phyloP scores from a whole-genome alignment of 1,140 invertebrate genomes.

The Pachyrhynchus sulphureomaculatus region DNA sequence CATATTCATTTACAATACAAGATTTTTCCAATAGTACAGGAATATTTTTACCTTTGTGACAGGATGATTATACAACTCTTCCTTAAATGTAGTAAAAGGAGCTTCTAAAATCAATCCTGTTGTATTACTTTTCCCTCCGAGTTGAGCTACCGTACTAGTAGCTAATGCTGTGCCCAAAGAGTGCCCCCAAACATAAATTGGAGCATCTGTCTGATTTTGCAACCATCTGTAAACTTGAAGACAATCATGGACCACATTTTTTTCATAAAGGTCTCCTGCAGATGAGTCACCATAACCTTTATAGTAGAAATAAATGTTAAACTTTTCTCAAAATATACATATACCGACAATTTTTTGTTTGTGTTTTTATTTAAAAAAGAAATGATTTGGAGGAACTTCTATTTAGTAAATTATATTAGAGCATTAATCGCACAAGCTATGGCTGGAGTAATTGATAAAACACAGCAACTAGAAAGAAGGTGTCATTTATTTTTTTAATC shows the following conservation, averaged over 20 bases:
- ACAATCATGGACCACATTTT: conserved; percentile 42
- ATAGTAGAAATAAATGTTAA: conserved; percentile 2
- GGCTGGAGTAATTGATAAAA: no score
- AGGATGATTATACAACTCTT: conserved; percentile 44
- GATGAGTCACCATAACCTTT: conserved; percentile 47
- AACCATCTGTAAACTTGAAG: conserved; percentile 44
- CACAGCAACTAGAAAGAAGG: no score
- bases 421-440: no score
- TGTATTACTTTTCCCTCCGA: conserved; percentile 27
- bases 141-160: conserved; percentile 30
- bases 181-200: conserved; percentile 48
- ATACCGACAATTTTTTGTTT: no score
- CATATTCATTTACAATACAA: no score
- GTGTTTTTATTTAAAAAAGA: no score
- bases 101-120: conserved; percentile 45
- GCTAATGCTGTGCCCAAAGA: conserved; percentile 45
- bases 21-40: no score
- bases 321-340: no score
- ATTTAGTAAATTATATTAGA: no score
- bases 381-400: no score
- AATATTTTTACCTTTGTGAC: conserved; percentile 41
- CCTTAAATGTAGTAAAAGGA: conserved; percentile 44
- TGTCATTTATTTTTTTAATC: no score
- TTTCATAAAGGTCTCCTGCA: conserved; percentile 39
- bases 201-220: conserved; percentile 30